A percentile compares a stretch with the other conserved stretches of the same genome.
Evolutionary conservation across 1,140 invertebrate genomes (phyloP).

Genomic region (Drosophila cardini): DNA sequence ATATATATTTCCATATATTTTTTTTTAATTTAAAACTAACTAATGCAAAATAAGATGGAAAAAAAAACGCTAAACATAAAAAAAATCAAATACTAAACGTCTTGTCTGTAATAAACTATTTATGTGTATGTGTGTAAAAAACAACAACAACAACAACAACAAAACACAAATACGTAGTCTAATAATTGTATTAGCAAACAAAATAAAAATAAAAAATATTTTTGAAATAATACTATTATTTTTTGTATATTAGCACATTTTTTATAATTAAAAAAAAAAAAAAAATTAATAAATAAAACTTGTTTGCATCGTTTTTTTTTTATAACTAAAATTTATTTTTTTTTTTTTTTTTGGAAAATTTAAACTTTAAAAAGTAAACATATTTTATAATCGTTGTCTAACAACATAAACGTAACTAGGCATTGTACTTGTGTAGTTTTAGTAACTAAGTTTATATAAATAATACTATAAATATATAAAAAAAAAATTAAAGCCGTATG

Average conservation of each 20-base stretch:
- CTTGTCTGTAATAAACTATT: slow-evolving; percentile 77
- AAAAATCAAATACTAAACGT: slow-evolving; percentile 64
- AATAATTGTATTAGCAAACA: slow-evolving; percentile 43
- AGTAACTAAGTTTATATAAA: slow-evolving; percentile 62
- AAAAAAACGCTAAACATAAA: slow-evolving; percentile 23
- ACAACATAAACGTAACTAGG: slow-evolving; percentile 80
- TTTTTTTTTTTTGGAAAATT: slow-evolving; percentile 54
- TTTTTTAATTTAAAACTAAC: slow-evolving; percentile 53
- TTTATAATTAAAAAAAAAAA: slow-evolving; percentile 50
- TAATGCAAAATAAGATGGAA: slow-evolving; percentile 20
- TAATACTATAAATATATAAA: slow-evolving; percentile 46
- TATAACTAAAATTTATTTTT: slow-evolving; percentile 11
- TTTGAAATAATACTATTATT: slow-evolving; percentile 39
- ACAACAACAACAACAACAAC: slow-evolving; percentile 45
- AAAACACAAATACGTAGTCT: slow-evolving; percentile 62
- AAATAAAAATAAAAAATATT: slow-evolving; percentile 15
- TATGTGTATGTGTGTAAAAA: slow-evolving; percentile 63
- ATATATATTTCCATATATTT: slow-evolving; percentile 21
- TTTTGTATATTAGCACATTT: slow-evolving; percentile 78
- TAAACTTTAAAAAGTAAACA: slow-evolving; percentile 52
- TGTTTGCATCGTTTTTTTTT: slow-evolving; percentile 60
- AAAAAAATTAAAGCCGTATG: neutral
- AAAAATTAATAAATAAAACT: slow-evolving; percentile 40
- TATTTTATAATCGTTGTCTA: slow-evolving; percentile 79
- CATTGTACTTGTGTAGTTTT: slow-evolving; percentile 77